Conservation (phyloP, 2,113 vertebrate species). For the Manacus vitellinus region DNA sequence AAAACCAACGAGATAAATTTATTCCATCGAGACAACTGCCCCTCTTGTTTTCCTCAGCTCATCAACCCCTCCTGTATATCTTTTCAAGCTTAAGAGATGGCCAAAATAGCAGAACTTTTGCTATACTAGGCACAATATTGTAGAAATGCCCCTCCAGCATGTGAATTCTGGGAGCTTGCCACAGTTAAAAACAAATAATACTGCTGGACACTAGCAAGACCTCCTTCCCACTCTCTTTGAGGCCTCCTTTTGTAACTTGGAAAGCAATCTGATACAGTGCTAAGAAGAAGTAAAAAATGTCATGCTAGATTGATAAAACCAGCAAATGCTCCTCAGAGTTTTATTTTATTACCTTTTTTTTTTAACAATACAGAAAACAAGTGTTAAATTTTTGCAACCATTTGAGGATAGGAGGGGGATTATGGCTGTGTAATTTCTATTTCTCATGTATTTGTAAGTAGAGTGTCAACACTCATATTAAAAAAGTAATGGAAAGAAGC, state of each 20-base stretch:
- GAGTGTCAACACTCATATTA: neutral
- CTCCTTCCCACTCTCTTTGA: neutral
- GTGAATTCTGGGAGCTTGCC: neutral
- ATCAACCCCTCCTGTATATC: neutral
- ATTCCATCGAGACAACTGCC: neutral
- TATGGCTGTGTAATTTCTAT: neutral
- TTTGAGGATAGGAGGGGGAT: neutral
- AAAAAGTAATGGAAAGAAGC: neutral
- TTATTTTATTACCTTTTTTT: neutral
- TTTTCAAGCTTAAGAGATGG: neutral
- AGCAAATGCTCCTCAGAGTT: neutral
- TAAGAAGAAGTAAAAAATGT: slow-evolving; percentile 17
- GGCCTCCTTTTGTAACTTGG: neutral
- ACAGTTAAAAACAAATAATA: slow-evolving; percentile 2
- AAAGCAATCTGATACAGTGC: neutral
- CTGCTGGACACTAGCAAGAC: neutral
- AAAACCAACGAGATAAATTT: neutral
- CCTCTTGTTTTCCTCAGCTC: neutral
- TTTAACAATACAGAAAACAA: neutral
- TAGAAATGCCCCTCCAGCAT: neutral
- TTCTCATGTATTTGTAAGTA: neutral
- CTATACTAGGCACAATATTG: neutral
- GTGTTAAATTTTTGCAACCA: neutral
- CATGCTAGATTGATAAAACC: neutral
- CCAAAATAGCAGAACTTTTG: neutral